Base-by-base conservation (phyloP, 35 echinoderm and acorn worm genomes). In the Acanthaster planci region DNA sequence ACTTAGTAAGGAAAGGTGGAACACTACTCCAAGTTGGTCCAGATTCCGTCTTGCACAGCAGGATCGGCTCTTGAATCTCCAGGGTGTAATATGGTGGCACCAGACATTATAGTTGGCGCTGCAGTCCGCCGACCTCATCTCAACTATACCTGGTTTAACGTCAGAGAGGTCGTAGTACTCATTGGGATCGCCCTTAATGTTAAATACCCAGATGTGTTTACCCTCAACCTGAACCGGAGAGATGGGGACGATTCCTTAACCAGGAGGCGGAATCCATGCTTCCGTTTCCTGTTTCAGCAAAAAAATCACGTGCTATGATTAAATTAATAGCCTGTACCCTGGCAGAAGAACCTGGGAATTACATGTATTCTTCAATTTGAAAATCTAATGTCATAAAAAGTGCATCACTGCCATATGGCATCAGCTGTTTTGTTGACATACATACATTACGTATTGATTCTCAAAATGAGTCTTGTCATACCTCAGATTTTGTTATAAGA, bases 211-310 rank as follows among this genome's bases (percentile, higher is more conserved):
- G 8, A 97, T 1, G 14, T 76, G 35, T 84, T 97, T 90, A 16
- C 78, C 53, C 1, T 86, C 86, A 38, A 15, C 68, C 32, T 93
- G 77, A 5, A 67, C 37, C 18, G 87, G 82, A 40, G 85, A 60
- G 29, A 90, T 55, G 21, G 84, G 51, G 5, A 79, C 80, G 35
- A 89, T 85, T 9, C 88, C 88, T 0, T 87, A 90, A 31, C 90
- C 91, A 51, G 91, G 95, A 22, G 88, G 87, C 27, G 95, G 67
- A 18, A 97, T 86, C 95, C 95, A 97, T 37, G 76, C 86, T 38
- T 55, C 80, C 44, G 90, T 90, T 35, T 88, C 94, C 93, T 79
- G 14, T 17, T n/a, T n/a, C n/a, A n/a, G n/a, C n/a, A n/a, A n/a
- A n/a, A n/a, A n/a, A n/a, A n/a, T n/a, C n/a, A n/a, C n/a, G n/a